phyloP scores from a whole-genome alignment of 2,888 invertebrate species.

The Oithona nana region DNA sequence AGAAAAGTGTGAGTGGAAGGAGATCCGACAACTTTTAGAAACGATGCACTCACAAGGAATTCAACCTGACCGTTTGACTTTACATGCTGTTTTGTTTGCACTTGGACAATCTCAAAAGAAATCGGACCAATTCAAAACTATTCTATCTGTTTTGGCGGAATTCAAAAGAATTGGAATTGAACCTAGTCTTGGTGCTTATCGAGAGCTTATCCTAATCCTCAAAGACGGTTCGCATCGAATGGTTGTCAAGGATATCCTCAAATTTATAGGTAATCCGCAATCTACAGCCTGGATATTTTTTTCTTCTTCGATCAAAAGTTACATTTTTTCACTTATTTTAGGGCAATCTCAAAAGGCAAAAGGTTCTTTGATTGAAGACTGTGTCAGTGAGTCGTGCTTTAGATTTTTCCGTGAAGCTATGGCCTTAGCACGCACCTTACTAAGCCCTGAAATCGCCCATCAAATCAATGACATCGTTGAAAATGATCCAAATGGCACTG shows the following conservation, averaged over 20 bases:
- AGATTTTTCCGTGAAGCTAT: background rate
- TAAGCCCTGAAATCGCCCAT: background rate
- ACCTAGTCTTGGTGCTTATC: background rate
- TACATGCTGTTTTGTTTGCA: background rate
- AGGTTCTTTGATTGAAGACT: background rate
- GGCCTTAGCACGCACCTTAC: background rate
- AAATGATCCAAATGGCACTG: background rate
- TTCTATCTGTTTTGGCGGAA: background rate
- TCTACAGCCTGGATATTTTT: too few relatives aligned
- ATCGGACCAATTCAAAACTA: background rate
- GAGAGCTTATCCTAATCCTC: background rate
- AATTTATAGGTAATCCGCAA: too few relatives aligned
- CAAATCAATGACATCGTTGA: background rate
- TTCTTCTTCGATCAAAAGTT: too few relatives aligned
- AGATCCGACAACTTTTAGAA: background rate
- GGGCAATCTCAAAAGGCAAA: background rate
- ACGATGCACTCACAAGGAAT: background rate
- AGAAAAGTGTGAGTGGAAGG: slow-evolving; percentile 33
- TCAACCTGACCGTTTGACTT: background rate
- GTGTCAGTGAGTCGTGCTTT: background rate
- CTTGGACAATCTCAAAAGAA: background rate
- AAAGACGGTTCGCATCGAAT: background rate
- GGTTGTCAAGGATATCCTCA: background rate
- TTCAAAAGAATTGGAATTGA: background rate
- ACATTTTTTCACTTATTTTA: too few relatives aligned